A percentile compares a stretch with the other conserved stretches of the same genome.
Conservation (phyloP, 2,113 vertebrate genomes). For the Dolichallabes microphthalmus region DNA sequence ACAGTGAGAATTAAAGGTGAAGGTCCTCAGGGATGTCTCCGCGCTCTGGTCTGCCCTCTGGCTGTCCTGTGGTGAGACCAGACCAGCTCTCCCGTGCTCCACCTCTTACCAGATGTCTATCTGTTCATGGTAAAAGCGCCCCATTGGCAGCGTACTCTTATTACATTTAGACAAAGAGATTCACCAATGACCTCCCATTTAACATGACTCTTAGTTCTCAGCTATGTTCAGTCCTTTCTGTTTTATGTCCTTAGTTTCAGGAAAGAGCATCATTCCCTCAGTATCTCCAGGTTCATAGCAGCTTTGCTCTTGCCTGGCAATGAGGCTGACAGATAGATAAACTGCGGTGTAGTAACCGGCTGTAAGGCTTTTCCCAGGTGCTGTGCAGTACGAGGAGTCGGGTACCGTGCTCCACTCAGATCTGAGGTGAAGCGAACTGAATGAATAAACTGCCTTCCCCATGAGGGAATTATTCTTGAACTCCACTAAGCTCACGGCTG, state of each 20-base stretch:
- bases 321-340: background rate
- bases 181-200: background rate
- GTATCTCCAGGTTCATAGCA: background rate
- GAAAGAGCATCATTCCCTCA: background rate
- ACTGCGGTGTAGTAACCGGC: conserved; percentile 1
- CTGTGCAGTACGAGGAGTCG: background rate
- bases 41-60: background rate
- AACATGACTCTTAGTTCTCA: background rate
- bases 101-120: background rate
- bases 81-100: background rate
- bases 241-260: background rate
- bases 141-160: background rate
- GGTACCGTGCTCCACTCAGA: background rate
- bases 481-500: conserved; percentile 2
- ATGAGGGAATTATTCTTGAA: background rate
- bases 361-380: background rate
- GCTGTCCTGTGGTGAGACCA: background rate
- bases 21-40: background rate
- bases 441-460: conserved; percentile 12
- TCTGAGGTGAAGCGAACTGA: background rate
- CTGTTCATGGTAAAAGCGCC: background rate
- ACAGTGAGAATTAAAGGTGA: background rate
- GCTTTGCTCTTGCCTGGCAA: background rate
- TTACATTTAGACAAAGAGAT: background rate
- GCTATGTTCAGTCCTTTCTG: background rate